Percentiles rank a stretch among this genome's conserved stretches.
These are phyloP conservation scores for Parazoanthus swiftii DNA, from an alignment of 92 coral and sea anemone species.

Conservation along the genomic window DNA sequence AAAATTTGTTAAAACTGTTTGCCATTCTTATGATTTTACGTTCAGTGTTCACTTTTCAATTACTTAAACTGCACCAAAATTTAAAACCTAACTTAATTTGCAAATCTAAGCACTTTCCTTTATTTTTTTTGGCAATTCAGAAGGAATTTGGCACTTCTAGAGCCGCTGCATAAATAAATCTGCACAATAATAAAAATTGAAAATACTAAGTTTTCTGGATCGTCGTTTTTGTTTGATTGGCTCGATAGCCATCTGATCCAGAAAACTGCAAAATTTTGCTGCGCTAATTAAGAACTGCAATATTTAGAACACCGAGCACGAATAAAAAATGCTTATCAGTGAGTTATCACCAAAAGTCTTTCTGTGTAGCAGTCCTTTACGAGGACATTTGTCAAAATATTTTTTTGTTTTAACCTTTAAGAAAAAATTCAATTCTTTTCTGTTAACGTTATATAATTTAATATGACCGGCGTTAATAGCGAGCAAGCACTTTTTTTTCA, in stretches of 20 bases:
- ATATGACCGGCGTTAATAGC: no score
- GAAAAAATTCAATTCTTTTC: neutral
- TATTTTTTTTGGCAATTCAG: neutral
- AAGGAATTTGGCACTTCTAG: neutral
- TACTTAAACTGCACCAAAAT: neutral
- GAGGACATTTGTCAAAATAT: neutral
- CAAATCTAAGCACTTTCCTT: neutral
- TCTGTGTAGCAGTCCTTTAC: neutral
- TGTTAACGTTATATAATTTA: neutral
- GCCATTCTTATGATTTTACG: neutral
- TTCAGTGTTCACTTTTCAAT: neutral
- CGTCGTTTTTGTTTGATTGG: conserved; percentile 11
- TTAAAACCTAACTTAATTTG: neutral
- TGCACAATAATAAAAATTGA: neutral
- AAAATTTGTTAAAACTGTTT: neutral
- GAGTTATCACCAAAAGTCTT: neutral
- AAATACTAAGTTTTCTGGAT: neutral
- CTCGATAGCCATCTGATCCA: neutral
- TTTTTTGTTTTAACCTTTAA: neutral
- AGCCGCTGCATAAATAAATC: neutral
- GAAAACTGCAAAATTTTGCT: neutral
- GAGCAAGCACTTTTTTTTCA: no score
- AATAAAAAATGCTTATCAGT: neutral
- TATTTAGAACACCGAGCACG: neutral
- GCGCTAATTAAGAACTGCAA: neutral